Evolutionary conservation across 2,113 vertebrate species (phyloP).

Genomic region (Glaucidium brasilianum): DNA sequence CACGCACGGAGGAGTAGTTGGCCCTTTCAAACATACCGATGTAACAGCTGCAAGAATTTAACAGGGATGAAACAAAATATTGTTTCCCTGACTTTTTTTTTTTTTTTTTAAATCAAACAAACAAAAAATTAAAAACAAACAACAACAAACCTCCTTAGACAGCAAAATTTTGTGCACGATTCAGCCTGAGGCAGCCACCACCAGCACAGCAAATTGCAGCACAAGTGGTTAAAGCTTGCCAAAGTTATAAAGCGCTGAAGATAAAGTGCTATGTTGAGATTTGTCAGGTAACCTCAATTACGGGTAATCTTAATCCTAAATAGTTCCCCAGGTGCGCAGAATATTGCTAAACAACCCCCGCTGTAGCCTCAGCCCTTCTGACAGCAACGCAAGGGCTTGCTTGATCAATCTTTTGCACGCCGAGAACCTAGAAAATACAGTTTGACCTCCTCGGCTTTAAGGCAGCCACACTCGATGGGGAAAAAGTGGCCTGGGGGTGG

Average conservation of each 20-base stretch:
- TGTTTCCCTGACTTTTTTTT: background rate
- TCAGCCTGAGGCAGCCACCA: background rate
- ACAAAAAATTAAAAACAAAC: background rate
- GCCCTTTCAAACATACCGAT: background rate
- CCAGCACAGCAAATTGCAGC: background rate
- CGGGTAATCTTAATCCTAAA: background rate
- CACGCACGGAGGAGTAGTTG: too few relatives aligned
- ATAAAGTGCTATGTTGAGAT: background rate
- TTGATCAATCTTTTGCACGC: background rate
- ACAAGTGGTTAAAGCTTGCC: background rate
- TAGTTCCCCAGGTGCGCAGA: accelerated
- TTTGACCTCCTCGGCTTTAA: too few relatives aligned
- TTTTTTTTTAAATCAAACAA: too few relatives aligned
- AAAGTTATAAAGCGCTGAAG: accelerated
- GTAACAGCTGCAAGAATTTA: background rate
- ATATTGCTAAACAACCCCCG: background rate
- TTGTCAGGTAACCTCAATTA: background rate
- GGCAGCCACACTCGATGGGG: accelerated
- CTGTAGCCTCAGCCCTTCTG: background rate
- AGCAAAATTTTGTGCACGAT: background rate
- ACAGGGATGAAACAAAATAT: background rate
- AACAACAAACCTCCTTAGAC: too few relatives aligned
- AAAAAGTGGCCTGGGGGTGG: accelerated
- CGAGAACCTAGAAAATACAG: background rate
- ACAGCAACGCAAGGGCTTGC: background rate